Evolutionary conservation across 2,797 vertebrate species (phyloP).

Genomic region (Perodicticus potto): DNA sequence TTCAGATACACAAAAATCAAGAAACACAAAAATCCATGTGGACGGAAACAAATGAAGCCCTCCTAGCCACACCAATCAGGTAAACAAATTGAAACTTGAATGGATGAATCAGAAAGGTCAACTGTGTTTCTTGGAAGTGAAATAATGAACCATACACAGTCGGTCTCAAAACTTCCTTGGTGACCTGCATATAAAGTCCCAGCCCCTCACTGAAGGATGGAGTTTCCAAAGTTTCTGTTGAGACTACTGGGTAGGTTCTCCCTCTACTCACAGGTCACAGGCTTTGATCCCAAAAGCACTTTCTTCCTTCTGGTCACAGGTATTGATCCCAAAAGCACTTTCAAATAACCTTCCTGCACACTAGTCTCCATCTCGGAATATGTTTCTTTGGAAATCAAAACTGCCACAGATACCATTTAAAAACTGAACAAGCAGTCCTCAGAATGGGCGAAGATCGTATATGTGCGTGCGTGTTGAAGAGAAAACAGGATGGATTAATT

Average conservation of each 20-base stretch:
- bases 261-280: not conserved
- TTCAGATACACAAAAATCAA: too few relatives aligned
- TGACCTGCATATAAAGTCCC: not conserved
- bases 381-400: not conserved
- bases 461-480: not conserved
- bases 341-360: not conserved
- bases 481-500: not conserved
- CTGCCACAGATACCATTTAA: not conserved
- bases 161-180: too few relatives aligned
- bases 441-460: not conserved
- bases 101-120: too few relatives aligned
- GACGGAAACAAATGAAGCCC: too few relatives aligned
- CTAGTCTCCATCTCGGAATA: not conserved
- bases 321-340: not conserved
- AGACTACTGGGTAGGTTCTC: not conserved
- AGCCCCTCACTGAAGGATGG: not conserved
- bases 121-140: too few relatives aligned
- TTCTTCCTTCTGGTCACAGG: not conserved
- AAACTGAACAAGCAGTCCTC: not conserved
- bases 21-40: too few relatives aligned
- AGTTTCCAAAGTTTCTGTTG: not conserved
- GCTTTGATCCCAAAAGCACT: not conserved
- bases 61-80: too few relatives aligned
- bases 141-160: too few relatives aligned
- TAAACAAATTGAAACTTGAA: too few relatives aligned